Base-by-base conservation (phyloP, 1,140 invertebrate genomes). In the Nephila pilipes region DNA sequence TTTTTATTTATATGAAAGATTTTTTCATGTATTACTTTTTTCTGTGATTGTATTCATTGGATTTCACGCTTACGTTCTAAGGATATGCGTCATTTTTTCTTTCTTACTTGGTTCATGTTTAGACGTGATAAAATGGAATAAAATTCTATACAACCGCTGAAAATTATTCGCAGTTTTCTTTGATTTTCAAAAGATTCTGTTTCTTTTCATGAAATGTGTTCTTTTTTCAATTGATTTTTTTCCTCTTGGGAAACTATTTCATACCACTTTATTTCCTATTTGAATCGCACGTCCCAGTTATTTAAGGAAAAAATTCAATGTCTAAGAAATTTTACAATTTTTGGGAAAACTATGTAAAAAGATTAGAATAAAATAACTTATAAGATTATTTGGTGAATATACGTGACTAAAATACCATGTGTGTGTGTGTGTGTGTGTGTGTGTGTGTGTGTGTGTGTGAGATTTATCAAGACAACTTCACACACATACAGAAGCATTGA, bases 1-100 rank as follows among this genome's bases (percentile, higher is more conserved):
- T 75, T 32, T 32, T 75, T 75, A 75, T 36, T 32, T 36, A 32
- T 36, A 32, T 4, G 1, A 29, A 75, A 18, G 29, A 75, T 75
- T 29, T 29, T 75, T 75, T 75, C 69, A 16, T 75, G 69, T 75
- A 75, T 75, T 75, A 75, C 69, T 75, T 75, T 75, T 75, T 75
- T 75, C 32, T 75, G 32, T 18, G 69, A 36, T 36, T 32, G 69
- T 75, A 75, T 75, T 75, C 69, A 75, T 75, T 29, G 18, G 12
- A 75, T 75, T 75, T 75, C 69, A 75, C 29, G 69, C 69, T 36
- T 18, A 16, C 69, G 32, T 36, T 29, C 3, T 20, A 36, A 75
- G 69, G 63, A 75, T 32, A 36, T 32, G 69, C 29, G 20, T 16
- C 25, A 32, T 6, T 32, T 75, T 75, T 75, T 75, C 32, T 36